phyloP scores from a whole-genome alignment of 92 coral and sea anemone species.

The Desmophyllum pertusum region DNA sequence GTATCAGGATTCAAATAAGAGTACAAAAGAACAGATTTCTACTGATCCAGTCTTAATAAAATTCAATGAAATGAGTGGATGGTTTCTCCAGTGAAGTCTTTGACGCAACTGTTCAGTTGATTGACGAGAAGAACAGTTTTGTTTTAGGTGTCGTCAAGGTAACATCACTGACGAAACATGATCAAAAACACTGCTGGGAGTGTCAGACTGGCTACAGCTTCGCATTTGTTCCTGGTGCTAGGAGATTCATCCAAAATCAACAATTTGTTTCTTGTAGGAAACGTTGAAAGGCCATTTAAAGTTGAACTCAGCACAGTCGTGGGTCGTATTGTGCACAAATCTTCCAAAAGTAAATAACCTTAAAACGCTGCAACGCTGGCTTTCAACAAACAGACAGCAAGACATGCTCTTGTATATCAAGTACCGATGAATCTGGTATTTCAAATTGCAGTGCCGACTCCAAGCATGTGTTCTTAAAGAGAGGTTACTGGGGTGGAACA shows the following conservation, averaged over 20 bases:
- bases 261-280: conserved; percentile 53
- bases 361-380: conserved; percentile 63
- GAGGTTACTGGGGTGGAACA: conserved; percentile 89
- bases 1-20: conserved; percentile 7
- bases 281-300: conserved; percentile 38
- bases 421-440: conserved; percentile 49
- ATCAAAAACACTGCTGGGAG: background rate
- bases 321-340: conserved; percentile 63
- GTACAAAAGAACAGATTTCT: background rate
- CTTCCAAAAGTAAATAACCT: conserved; percentile 24
- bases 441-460: conserved; percentile 62
- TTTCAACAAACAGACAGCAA: conserved; percentile 49
- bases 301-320: conserved; percentile 67
- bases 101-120: conserved; percentile 58
- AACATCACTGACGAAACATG: conserved; percentile 28
- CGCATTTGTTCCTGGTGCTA: conserved; percentile 75
- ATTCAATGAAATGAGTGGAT: conserved; percentile 70
- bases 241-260: conserved; percentile 23
- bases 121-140: conserved; percentile 83
- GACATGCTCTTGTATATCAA: conserved; percentile 66
- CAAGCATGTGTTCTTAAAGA: conserved; percentile 62
- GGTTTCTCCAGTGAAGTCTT: conserved; percentile 78
- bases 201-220: conserved; percentile 65
- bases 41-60: conserved; percentile 74
- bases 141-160: conserved; percentile 82